These are phyloP conservation scores for Drosophila aldrichi DNA, from an alignment of 2,888 invertebrate genomes.

Conservation along the genomic window DNA sequence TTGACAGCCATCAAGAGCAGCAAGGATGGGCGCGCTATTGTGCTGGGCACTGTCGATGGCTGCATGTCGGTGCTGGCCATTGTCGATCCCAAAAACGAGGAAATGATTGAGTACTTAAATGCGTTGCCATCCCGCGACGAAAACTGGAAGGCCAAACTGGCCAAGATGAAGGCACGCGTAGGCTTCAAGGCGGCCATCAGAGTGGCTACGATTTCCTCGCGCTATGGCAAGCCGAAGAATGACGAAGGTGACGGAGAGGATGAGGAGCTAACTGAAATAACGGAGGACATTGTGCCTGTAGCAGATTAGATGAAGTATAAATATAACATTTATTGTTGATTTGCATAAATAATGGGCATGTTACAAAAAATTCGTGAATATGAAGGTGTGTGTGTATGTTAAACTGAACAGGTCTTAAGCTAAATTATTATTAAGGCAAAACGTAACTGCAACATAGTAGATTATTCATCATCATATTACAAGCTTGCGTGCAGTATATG, in stretches of 20 bases:
- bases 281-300: slow-evolving; percentile 58
- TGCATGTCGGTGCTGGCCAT: slow-evolving; percentile 95
- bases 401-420: slow-evolving; percentile 58
- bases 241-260: slow-evolving; percentile 61
- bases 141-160: slow-evolving; percentile 89
- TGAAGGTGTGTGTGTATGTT: slow-evolving; percentile 37
- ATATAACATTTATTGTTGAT: slow-evolving; percentile 74
- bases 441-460: slow-evolving; percentile 49
- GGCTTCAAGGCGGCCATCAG: slow-evolving; percentile 90
- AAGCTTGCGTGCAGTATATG: slow-evolving; percentile 35
- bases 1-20: slow-evolving; percentile 93
- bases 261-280: slow-evolving; percentile 65
- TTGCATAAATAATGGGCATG: slow-evolving; percentile 67
- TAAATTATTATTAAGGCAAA: slow-evolving; percentile 65
- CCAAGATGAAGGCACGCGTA: slow-evolving; percentile 88
- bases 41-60: slow-evolving; percentile 96
- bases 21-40: slow-evolving; percentile 91
- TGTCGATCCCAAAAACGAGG: slow-evolving; percentile 89
- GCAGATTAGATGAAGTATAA: slow-evolving; percentile 64
- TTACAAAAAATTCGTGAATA: slow-evolving; percentile 66
- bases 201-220: slow-evolving; percentile 87
- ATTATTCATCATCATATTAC: slow-evolving; percentile 42
- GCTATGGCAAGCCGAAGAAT: slow-evolving; percentile 75
- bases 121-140: slow-evolving; percentile 90
- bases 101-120: slow-evolving; percentile 88